phyloP scores from a whole-genome alignment of 2,113 vertebrate genomes.

The Muscicapa adusta region DNA sequence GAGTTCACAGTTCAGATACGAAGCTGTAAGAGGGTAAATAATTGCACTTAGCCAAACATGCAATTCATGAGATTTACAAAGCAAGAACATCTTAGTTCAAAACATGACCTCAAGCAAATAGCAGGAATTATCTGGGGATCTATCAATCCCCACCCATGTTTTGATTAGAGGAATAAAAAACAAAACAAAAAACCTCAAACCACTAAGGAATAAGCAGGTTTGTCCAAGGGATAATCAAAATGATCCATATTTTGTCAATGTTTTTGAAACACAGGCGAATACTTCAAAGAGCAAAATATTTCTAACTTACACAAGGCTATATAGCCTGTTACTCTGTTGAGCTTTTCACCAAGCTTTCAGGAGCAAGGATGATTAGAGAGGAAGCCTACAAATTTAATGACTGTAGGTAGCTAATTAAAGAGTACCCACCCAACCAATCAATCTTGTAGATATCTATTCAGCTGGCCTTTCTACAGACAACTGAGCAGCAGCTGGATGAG shows the following conservation, averaged over 20 bases:
- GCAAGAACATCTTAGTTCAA: background rate
- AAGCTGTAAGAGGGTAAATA: background rate
- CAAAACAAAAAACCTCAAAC: background rate
- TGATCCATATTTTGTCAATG: background rate
- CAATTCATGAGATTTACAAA: background rate
- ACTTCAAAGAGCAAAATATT: background rate
- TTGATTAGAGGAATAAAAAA: background rate
- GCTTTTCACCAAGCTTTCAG: background rate
- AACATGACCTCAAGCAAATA: background rate
- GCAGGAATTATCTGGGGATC: background rate
- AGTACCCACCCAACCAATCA: background rate
- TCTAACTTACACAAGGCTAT: background rate
- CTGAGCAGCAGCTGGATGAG: background rate
- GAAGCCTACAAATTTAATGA: background rate
- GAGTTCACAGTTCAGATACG: background rate
- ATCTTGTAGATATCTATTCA: fast-evolving
- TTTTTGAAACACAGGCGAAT: background rate
- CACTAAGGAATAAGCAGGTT: background rate
- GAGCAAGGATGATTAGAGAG: background rate
- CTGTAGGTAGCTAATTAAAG: background rate
- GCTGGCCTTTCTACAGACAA: background rate
- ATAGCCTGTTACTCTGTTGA: background rate
- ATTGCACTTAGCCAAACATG: background rate
- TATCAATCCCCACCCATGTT: background rate
- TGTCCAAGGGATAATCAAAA: background rate